Conservation (phyloP, 2,888 invertebrate species). For the Synergus japonicus region DNA sequence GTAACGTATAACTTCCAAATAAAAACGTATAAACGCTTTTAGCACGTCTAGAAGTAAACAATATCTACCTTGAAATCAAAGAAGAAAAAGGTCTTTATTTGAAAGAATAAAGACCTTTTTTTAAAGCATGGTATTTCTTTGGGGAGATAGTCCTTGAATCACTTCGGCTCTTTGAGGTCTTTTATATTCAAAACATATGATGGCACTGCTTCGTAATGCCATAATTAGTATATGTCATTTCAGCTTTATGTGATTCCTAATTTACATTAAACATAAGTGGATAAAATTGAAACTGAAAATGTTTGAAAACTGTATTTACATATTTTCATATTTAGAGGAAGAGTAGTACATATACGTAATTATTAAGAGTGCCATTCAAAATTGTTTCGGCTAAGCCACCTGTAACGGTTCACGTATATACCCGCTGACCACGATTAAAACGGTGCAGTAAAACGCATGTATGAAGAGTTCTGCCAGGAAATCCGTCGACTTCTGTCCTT, state of each 20-base stretch:
- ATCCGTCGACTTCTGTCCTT: neutral
- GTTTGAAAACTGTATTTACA: neutral
- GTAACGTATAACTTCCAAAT: neutral
- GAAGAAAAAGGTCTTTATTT: slow-evolving; percentile 18
- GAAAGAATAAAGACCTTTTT: neutral
- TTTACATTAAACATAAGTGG: too few relatives aligned
- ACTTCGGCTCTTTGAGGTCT: neutral
- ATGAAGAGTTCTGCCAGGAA: neutral
- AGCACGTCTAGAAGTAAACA: neutral
- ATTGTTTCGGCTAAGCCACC: neutral
- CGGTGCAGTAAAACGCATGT: neutral
- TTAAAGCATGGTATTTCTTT: neutral
- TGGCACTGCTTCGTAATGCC: too few relatives aligned
- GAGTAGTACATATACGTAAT: neutral
- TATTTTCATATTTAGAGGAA: neutral
- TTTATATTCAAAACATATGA: slow-evolving; percentile 13
- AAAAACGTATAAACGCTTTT: neutral
- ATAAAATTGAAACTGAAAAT: too few relatives aligned
- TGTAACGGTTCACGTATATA: neutral
- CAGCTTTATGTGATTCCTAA: too few relatives aligned
- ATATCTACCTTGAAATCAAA: slow-evolving; percentile 16
- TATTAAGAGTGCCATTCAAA: neutral
- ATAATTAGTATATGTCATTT: too few relatives aligned
- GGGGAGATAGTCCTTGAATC: slow-evolving; percentile 12
- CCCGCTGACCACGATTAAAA: slow-evolving; percentile 2